These are phyloP conservation scores for Heliangelus exortis DNA, from an alignment of 2,797 vertebrate species.

Conservation along the genomic window DNA sequence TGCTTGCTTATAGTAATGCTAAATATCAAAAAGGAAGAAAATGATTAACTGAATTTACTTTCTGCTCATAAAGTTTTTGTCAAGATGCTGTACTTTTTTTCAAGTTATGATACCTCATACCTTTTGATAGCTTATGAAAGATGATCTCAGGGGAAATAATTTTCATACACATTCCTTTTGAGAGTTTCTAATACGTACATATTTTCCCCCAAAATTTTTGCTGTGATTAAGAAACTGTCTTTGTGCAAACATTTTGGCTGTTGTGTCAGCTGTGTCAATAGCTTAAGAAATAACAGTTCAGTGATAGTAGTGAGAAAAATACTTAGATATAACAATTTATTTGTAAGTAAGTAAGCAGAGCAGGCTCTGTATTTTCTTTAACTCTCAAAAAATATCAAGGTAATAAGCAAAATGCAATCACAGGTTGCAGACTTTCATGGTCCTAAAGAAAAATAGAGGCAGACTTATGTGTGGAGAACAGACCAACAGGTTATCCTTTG, in stretches of 20 bases:
- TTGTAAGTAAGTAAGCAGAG: not conserved
- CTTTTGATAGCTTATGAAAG: not conserved
- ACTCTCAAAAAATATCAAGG: not conserved
- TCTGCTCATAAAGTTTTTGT: not conserved
- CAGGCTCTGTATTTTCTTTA: not conserved
- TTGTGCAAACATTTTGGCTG: not conserved
- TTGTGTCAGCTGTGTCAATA: not conserved
- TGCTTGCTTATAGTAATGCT: not conserved
- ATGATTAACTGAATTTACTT: not conserved
- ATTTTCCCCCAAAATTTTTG: accelerated
- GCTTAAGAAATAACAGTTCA: not conserved
- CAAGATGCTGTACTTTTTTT: not conserved
- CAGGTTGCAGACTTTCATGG: not conserved
- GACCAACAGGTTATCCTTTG: not conserved
- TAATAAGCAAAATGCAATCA: not conserved
- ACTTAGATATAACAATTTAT: not conserved
- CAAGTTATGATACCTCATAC: not conserved
- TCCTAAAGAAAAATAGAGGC: not conserved
- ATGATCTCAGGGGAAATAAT: not conserved
- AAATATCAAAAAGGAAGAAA: not conserved
- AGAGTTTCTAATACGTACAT: not conserved
- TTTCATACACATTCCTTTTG: not conserved
- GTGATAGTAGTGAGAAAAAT: not conserved
- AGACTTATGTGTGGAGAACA: not conserved
- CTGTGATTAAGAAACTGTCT: not conserved